These are phyloP conservation scores for Oceanodroma leucorhoa DNA, from an alignment of 2,797 vertebrate genomes.

Conservation along the genomic window DNA sequence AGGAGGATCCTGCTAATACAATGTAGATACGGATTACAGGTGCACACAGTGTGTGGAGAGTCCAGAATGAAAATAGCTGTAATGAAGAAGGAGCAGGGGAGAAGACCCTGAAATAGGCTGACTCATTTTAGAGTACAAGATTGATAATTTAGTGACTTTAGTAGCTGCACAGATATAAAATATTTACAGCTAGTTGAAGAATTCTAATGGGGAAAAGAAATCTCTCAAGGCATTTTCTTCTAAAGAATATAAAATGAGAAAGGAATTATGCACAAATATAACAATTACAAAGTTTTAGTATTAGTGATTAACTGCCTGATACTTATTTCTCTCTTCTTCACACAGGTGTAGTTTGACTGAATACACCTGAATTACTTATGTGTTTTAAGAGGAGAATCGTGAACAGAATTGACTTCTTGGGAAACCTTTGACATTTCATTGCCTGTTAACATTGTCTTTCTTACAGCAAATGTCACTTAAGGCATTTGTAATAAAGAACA, in stretches of 20 bases:
- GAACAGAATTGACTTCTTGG: not conserved
- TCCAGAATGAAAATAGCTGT: constrained; percentile 12
- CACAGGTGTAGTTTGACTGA: not conserved
- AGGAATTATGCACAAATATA: not conserved
- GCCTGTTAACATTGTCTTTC: not conserved
- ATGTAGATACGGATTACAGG: not conserved
- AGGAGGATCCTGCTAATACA: constrained; percentile 3
- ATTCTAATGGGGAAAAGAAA: not conserved
- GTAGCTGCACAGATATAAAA: not conserved
- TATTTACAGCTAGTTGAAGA: not conserved
- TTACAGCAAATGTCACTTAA: constrained; percentile 35
- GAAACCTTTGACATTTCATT: constrained; percentile 40
- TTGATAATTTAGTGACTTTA: not conserved
- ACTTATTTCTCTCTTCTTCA: not conserved
- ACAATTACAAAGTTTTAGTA: not conserved
- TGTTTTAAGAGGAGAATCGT: not conserved
- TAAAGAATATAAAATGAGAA: not conserved
- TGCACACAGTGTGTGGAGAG: not conserved
- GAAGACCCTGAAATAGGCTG: not conserved
- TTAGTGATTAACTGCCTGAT: not conserved
- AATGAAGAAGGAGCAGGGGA: not conserved
- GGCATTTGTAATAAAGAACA: not conserved
- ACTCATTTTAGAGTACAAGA: not conserved
- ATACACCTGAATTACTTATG: not conserved
- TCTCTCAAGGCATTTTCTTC: not conserved